phyloP scores from a whole-genome alignment of 2,797 vertebrate genomes.

The Sternarchorhynchus goeldii region DNA sequence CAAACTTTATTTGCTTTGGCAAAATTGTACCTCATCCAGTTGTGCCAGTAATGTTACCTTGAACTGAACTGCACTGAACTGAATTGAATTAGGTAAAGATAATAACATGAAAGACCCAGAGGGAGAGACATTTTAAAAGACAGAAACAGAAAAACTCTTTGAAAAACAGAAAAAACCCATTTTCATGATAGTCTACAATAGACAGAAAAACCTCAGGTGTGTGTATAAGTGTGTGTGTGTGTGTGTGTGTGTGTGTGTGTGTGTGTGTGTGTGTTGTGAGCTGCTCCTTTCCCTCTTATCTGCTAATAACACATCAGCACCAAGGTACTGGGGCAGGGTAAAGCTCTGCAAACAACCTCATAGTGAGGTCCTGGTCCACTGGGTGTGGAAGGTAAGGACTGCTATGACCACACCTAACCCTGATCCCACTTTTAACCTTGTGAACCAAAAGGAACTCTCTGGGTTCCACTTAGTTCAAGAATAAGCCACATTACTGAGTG shows the following conservation, averaged over 20 bases:
- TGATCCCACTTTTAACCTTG: no score
- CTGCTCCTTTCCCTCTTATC: background rate
- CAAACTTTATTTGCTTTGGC: no score
- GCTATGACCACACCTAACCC: background rate
- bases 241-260: background rate
- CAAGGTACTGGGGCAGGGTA: background rate
- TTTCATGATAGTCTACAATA: background rate
- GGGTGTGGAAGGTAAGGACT: background rate
- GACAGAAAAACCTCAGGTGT: background rate
- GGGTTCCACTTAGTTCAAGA: no score
- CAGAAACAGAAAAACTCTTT: conserved; percentile 38
- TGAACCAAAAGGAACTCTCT: no score
- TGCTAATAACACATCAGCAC: background rate
- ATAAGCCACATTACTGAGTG: no score
- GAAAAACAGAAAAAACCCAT: conserved; percentile 21
- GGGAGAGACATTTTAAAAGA: conserved; percentile 48
- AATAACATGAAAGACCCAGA: conserved; percentile 10
- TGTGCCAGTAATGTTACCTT: no score
- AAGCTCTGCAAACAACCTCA: conserved; percentile 16
- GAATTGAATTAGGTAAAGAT: no score
- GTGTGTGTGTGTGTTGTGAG: conserved; percentile 55
- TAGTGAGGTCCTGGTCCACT: conserved; percentile 27
- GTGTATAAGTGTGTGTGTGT: background rate
- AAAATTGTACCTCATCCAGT: no score
- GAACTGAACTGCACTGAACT: no score